Conservation (phyloP, 1,140 invertebrate genomes). For the Drosophila bocqueti region DNA sequence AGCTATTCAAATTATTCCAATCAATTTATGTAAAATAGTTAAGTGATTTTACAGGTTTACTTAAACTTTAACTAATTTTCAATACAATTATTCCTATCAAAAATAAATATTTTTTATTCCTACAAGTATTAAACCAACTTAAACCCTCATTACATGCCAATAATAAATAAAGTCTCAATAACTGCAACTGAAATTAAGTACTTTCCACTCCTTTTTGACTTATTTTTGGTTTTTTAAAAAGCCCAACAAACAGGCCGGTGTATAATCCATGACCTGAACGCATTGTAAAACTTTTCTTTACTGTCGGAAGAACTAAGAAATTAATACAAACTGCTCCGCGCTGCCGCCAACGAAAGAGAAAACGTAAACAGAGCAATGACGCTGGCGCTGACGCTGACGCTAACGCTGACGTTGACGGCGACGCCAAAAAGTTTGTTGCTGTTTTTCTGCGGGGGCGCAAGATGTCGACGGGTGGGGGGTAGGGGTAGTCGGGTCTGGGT, state of each 20-base stretch:
- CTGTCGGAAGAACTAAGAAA: constrained; percentile 51
- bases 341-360: constrained; percentile 74
- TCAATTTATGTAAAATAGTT: too few species aligned
- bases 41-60: too few species aligned
- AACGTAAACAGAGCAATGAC: constrained; percentile 64
- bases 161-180: background rate
- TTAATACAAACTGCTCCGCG: constrained; percentile 60
- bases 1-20: too few species aligned
- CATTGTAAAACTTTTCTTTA: constrained; percentile 42
- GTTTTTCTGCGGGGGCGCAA: constrained; percentile 31
- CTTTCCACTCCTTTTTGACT: background rate
- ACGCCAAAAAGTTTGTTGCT: constrained; percentile 69
- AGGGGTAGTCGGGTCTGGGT: background rate
- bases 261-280: constrained; percentile 30
- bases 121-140: background rate
- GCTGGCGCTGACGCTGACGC: constrained; percentile 33
- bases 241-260: background rate
- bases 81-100: too few species aligned
- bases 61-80: too few species aligned
- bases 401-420: constrained; percentile 22
- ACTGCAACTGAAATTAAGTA: background rate
- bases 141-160: too few species aligned
- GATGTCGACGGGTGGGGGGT: background rate
- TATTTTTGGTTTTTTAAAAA: background rate
- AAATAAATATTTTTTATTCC: background rate